Conservation (phyloP, 2,888 invertebrate species). For the Oscheius myriophilus region DNA sequence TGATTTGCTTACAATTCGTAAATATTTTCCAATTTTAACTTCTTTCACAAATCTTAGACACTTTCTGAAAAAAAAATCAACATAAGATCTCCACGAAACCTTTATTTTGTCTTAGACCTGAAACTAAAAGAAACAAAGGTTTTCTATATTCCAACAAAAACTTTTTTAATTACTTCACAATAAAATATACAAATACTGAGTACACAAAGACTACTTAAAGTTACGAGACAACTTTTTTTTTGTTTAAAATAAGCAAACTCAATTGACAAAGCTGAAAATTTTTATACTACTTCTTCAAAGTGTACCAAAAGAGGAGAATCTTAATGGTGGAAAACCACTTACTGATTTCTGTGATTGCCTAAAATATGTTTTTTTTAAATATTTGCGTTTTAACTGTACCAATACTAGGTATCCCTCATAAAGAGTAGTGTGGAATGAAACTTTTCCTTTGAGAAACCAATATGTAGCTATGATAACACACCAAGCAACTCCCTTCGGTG, state of each 20-base stretch:
- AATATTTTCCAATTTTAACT: too few relatives aligned
- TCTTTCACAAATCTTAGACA: too few relatives aligned
- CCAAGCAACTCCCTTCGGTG: conserved; percentile 13
- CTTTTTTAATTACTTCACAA: too few relatives aligned
- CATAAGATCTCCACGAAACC: too few relatives aligned
- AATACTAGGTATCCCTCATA: conserved; percentile 21
- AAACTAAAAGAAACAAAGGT: too few relatives aligned
- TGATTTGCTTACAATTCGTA: too few relatives aligned
- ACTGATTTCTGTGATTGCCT: conserved; percentile 3
- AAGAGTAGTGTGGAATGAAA: conserved; percentile 3
- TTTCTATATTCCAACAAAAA: too few relatives aligned
- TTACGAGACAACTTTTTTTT: too few relatives aligned
- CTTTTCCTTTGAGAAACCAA: neutral
- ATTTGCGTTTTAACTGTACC: neutral
- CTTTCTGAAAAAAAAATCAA: too few relatives aligned
- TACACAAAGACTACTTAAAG: too few relatives aligned
- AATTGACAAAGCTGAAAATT: neutral
- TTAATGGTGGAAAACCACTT: conserved; percentile 10
- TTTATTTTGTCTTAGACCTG: too few relatives aligned
- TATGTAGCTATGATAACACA: conserved; percentile 7
- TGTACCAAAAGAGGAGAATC: neutral
- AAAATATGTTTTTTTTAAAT: neutral
- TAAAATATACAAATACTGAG: neutral
- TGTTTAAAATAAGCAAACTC: neutral
- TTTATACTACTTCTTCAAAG: conserved; percentile 1